These are phyloP conservation scores for Mesoligia furuncula DNA, from an alignment of 2,888 invertebrate genomes.

Conservation along the genomic window DNA sequence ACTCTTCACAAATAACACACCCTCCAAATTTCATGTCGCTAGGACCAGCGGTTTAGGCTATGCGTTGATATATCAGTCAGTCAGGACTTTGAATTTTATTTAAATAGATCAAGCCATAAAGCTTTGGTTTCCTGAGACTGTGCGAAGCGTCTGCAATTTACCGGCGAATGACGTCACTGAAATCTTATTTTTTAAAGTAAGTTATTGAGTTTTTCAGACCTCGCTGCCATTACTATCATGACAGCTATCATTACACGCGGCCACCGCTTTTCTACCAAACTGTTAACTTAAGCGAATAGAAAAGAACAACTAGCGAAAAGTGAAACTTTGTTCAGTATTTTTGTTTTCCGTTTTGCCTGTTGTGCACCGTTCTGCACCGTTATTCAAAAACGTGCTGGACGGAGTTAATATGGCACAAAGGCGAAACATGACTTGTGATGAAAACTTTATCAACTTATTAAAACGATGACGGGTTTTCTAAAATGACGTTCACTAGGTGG, in stretches of 20 bases:
- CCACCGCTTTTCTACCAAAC: not conserved
- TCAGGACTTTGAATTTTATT: too few relatives aligned
- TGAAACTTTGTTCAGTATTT: not conserved
- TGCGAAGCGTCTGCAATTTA: not conserved
- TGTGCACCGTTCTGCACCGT: not conserved
- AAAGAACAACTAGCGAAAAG: not conserved
- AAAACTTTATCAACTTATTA: constrained; percentile 8
- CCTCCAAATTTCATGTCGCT: too few relatives aligned
- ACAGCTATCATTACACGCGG: not conserved
- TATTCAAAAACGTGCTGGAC: not conserved
- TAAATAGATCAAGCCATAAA: too few relatives aligned
- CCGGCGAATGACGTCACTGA: not conserved
- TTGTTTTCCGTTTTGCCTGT: not conserved
- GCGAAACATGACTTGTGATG: not conserved
- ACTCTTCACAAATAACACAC: too few relatives aligned
- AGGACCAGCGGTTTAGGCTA: too few relatives aligned
- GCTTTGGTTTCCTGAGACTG: not conserved
- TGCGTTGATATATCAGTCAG: too few relatives aligned
- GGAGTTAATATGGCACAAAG: not conserved
- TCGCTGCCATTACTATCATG: too few relatives aligned
- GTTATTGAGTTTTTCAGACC: not conserved
- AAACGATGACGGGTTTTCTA: not conserved
- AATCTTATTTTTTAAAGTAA: not conserved
- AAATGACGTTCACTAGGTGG: too few relatives aligned
- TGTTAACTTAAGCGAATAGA: not conserved